Evolutionary conservation across 2,797 vertebrate species (phyloP).

Genomic region (Tenualosa ilisha): DNA sequence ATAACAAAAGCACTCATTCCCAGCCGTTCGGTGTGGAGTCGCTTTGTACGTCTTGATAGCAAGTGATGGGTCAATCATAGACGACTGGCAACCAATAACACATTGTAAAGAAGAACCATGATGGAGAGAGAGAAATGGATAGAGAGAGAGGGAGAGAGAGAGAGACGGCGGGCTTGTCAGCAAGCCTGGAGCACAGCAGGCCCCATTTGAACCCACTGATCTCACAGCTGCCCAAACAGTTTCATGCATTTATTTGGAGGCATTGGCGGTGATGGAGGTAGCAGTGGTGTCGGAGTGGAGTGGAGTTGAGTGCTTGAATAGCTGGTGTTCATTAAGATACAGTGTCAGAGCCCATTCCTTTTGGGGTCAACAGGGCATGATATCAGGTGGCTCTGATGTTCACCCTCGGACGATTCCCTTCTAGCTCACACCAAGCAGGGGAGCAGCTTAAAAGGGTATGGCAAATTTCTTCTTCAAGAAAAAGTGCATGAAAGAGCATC

Average conservation of each 20-base stretch:
- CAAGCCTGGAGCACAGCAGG: slow-evolving; percentile 41
- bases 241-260: slow-evolving; percentile 40
- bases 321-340: slow-evolving; percentile 25
- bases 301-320: slow-evolving; percentile 26
- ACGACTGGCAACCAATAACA: slow-evolving; percentile 34
- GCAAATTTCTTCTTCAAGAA: neutral
- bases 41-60: slow-evolving; percentile 14
- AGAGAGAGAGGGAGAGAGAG: neutral
- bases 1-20: neutral
- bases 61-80: slow-evolving; percentile 28
- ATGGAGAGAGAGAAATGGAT: neutral
- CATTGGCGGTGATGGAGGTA: slow-evolving; percentile 33
- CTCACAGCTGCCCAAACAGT: slow-evolving; percentile 41
- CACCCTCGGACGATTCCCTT: neutral
- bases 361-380: slow-evolving; percentile 6
- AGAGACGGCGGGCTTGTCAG: slow-evolving; percentile 28
- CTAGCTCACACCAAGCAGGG: neutral
- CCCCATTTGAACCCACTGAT: slow-evolving; percentile 35
- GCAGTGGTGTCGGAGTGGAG: neutral
- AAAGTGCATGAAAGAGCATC: neutral
- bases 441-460: slow-evolving; percentile 6
- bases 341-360: slow-evolving; percentile 7
- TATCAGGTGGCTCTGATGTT: neutral
- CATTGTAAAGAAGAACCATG: slow-evolving; percentile 26
- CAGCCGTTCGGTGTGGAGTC: neutral